Evolutionary conservation across 53 echinoderm and acorn worm genomes (phyloP).

Genomic region (Paracentrotus lividus): DNA sequence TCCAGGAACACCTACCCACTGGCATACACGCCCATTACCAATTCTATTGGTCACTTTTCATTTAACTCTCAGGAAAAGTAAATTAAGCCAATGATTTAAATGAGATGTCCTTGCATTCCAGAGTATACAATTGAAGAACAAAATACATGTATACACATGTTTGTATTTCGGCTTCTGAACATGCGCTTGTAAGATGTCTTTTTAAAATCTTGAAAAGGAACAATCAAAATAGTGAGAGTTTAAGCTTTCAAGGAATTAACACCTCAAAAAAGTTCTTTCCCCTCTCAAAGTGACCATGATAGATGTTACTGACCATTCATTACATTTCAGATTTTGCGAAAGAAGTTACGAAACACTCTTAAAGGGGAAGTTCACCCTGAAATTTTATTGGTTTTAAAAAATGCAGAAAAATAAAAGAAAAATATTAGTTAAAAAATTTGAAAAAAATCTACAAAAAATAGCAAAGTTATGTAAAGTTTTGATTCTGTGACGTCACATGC

Average conservation of each 20-base stretch:
- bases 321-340: too few species aligned
- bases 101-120: not conserved
- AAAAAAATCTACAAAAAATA: too few species aligned
- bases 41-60: conserved; percentile 3
- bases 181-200: not conserved
- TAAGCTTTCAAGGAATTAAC: not conserved
- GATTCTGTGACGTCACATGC: too few species aligned
- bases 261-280: not conserved
- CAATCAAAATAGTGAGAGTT: not conserved
- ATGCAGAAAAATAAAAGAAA: too few species aligned
- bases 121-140: not conserved
- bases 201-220: not conserved
- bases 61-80: not conserved
- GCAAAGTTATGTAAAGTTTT: too few species aligned
- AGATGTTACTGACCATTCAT: not conserved
- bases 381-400: too few species aligned
- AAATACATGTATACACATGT: not conserved
- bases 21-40: not conserved
- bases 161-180: not conserved
- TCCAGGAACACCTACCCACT: conserved; percentile 21
- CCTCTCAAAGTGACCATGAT: not conserved
- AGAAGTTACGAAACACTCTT: too few species aligned
- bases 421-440: too few species aligned
- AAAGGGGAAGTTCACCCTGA: too few species aligned
- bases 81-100: not conserved